A percentile compares a stretch with the other conserved stretches of the same genome.
Evolutionary conservation across 2,113 vertebrate species (phyloP).

Genomic region (Azemiops feae): DNA sequence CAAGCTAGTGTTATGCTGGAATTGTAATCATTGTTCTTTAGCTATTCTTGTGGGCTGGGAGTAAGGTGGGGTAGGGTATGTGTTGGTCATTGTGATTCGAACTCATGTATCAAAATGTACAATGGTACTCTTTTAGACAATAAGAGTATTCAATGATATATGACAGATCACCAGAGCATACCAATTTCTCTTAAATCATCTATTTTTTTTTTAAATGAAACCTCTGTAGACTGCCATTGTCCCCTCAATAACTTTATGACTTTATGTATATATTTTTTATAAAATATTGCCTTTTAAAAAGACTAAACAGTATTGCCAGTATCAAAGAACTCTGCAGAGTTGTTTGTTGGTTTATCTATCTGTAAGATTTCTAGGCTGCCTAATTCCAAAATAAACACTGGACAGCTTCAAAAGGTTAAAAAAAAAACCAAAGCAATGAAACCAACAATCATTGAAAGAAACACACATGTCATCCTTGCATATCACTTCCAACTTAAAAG

Average conservation of each 20-base stretch:
- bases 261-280: background rate
- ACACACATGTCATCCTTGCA: background rate
- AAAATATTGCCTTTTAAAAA: background rate
- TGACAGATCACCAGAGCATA: constrained; percentile 1
- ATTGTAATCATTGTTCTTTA: background rate
- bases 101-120: background rate
- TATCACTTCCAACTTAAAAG: background rate
- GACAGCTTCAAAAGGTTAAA: background rate
- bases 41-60: background rate
- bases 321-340: background rate
- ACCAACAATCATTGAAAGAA: background rate
- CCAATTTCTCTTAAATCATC: background rate
- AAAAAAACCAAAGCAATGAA: background rate
- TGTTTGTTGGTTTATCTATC: background rate
- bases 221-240: background rate
- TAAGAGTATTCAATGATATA: background rate
- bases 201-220: background rate
- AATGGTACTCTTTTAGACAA: background rate
- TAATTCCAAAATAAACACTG: background rate
- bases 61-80: background rate
- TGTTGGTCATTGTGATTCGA: background rate
- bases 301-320: background rate
- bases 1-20: background rate
- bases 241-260: background rate
- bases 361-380: background rate